Conservation (phyloP, 2,797 vertebrate species). For the Podarcis lilfordi region DNA sequence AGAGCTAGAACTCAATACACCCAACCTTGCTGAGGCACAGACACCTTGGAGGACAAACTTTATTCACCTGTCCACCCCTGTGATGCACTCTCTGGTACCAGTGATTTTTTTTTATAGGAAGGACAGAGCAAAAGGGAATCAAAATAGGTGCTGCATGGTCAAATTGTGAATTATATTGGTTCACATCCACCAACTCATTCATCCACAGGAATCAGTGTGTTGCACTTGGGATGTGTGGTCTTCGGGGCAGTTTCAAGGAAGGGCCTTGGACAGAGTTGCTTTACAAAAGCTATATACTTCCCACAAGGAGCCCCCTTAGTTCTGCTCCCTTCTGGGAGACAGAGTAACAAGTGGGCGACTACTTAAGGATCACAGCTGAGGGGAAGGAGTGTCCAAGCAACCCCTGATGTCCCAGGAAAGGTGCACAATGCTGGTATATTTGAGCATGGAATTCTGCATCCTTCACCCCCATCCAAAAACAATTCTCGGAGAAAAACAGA, state of each 20-base stretch:
- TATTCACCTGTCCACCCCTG: not conserved
- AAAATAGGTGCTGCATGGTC: not conserved
- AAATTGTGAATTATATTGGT: not conserved
- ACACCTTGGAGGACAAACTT: slow-evolving; percentile 1
- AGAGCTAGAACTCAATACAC: slow-evolving; percentile 1
- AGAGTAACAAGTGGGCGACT: not conserved
- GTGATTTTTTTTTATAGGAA: not conserved
- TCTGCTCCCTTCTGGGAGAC: not conserved
- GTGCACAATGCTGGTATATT: not conserved
- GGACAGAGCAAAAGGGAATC: slow-evolving; percentile 8
- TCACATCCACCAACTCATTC: not conserved
- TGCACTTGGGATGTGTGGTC: not conserved
- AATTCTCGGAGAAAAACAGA: not conserved
- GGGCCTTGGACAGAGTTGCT: not conserved
- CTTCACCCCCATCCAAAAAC: not conserved
- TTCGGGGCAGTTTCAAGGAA: not conserved
- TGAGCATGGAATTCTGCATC: not conserved
- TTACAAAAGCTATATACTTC: slow-evolving; percentile 29
- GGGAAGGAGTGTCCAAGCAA: not conserved
- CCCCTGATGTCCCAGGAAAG: not conserved
- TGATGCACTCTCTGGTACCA: not conserved
- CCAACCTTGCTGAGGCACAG: slow-evolving; percentile 14
- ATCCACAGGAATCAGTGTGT: not conserved
- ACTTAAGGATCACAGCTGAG: not conserved
- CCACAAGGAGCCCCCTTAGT: not conserved